Conservation (phyloP, 2,888 invertebrate species). For the Apamea anceps region DNA sequence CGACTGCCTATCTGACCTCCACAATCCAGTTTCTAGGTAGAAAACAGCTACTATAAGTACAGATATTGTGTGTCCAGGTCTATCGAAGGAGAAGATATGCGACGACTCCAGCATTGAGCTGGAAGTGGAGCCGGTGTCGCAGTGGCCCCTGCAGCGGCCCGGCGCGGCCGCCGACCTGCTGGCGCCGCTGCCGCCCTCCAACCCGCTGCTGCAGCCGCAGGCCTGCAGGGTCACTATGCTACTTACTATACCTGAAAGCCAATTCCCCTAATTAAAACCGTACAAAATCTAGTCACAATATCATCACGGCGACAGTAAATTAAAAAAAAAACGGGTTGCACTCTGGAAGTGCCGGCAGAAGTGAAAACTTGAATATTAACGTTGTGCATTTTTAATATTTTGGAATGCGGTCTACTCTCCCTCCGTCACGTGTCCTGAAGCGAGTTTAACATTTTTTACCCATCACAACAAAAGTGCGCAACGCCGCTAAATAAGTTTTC, state of each 20-base stretch:
- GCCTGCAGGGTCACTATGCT: slow-evolving; percentile 46
- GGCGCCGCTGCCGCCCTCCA: slow-evolving; percentile 93
- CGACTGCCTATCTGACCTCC: neutral
- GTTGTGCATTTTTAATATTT: too few relatives aligned
- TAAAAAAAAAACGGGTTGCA: too few relatives aligned
- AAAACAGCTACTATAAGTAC: too few relatives aligned
- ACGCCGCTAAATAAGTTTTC: too few relatives aligned
- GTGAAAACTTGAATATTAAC: too few relatives aligned
- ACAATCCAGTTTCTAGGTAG: neutral
- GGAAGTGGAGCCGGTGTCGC: slow-evolving; percentile 95
- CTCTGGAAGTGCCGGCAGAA: too few relatives aligned
- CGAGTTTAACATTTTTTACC: too few relatives aligned
- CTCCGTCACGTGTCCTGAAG: too few relatives aligned
- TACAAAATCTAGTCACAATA: neutral
- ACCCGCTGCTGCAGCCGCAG: slow-evolving; percentile 89
- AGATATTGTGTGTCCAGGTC: slow-evolving; percentile 81
- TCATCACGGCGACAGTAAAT: neutral
- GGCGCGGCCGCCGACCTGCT: slow-evolving; percentile 92
- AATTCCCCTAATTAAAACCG: neutral
- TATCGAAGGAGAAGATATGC: slow-evolving; percentile 95
- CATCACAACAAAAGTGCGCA: too few relatives aligned
- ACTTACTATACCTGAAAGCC: neutral
- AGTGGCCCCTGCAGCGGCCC: slow-evolving; percentile 95
- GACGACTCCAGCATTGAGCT: slow-evolving; percentile 97
- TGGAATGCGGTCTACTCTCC: too few relatives aligned